phyloP scores from a whole-genome alignment of 2,888 invertebrate genomes.

The Drosophila diplacantha region DNA sequence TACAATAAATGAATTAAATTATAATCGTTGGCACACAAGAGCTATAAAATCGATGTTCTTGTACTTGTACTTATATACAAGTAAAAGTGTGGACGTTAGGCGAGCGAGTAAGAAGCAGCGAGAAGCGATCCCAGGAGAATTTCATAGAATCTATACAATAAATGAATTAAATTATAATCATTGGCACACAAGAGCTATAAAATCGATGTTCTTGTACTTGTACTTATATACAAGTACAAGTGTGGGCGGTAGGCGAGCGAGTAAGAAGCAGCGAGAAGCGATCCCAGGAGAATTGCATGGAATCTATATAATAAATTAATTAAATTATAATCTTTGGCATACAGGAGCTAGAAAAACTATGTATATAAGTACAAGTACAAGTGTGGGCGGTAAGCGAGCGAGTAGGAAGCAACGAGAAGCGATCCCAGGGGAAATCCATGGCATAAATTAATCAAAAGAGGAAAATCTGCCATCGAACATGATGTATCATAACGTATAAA shows the following conservation, averaged over 20 bases:
- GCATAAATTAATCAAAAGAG: slow-evolving; percentile 1
- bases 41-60: too few relatives aligned
- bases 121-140: background rate
- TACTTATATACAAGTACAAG: background rate
- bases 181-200: too few relatives aligned
- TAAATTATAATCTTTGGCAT: background rate
- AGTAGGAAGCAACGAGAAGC: slow-evolving; percentile 1
- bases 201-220: too few relatives aligned
- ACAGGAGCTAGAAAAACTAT: too few relatives aligned
- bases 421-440: background rate
- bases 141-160: slow-evolving; percentile 3
- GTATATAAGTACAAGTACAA: background rate
- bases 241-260: slow-evolving; percentile 19
- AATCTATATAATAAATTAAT: slow-evolving; percentile 8
- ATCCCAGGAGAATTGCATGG: background rate
- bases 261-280: background rate
- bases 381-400: slow-evolving; percentile 19
- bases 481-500: too few relatives aligned
- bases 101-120: slow-evolving; percentile 5
- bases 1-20: background rate
- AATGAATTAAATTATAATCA: background rate
- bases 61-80: background rate
- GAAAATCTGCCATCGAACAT: too few relatives aligned
- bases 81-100: slow-evolving; percentile 14
- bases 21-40: too few relatives aligned